Conservation (phyloP, 2,113 vertebrate genomes). For the Dipodomys spectabilis region DNA sequence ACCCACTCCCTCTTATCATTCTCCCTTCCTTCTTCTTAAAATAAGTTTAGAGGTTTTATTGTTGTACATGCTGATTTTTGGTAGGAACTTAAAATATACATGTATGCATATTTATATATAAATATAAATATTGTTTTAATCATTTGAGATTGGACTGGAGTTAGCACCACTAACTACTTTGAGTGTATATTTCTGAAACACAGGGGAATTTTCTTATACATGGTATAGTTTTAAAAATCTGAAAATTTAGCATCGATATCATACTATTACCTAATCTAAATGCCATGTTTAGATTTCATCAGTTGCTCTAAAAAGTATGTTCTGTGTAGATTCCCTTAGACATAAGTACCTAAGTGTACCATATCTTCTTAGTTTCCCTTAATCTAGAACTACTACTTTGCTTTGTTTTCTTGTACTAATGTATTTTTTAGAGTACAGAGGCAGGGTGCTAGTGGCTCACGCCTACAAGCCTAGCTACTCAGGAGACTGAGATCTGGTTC, state of each 20-base stretch:
- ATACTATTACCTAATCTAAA: neutral
- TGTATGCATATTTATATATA: neutral
- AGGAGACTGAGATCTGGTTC: too few relatives aligned
- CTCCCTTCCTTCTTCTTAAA: too few relatives aligned
- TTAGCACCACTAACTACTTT: neutral
- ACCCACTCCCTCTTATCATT: too few relatives aligned
- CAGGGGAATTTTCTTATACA: neutral
- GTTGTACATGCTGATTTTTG: neutral
- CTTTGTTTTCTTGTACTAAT: constrained; percentile 1
- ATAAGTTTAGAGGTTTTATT: too few relatives aligned
- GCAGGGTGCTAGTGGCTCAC: too few relatives aligned
- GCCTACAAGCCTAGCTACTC: neutral
- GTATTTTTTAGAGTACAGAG: neutral
- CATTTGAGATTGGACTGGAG: neutral
- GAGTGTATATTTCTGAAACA: neutral
- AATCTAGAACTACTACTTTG: neutral
- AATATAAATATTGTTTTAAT: neutral
- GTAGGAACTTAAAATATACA: neutral
- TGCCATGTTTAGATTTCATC: neutral
- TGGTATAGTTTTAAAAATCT: neutral
- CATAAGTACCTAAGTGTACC: neutral
- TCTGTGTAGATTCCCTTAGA: neutral
- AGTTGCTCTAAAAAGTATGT: neutral
- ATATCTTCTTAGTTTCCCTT: neutral
- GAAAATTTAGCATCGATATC: neutral